phyloP scores from a whole-genome alignment of 1,140 invertebrate genomes.

The Calosoma granatense region DNA sequence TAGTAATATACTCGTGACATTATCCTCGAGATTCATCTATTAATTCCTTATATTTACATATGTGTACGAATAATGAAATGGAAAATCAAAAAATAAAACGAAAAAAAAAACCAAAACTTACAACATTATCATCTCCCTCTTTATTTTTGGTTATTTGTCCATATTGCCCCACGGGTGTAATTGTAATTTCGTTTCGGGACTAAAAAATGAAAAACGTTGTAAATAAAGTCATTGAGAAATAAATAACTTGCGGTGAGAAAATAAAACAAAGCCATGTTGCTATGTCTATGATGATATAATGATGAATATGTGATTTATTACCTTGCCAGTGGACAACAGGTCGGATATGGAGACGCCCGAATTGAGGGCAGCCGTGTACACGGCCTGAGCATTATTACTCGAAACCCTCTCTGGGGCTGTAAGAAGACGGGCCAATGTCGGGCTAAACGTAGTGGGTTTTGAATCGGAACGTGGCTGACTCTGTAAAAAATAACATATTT shows the following conservation, averaged over 20 bases:
- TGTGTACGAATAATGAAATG: too few species aligned
- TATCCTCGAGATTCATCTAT: too few species aligned
- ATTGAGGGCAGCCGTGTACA: conserved; percentile 26
- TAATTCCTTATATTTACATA: too few species aligned
- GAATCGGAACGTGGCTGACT: conserved; percentile 34
- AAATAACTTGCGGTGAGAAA: conserved; percentile 12
- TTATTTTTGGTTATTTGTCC: not conserved
- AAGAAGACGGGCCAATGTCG: conserved; percentile 64
- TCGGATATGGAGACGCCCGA: conserved; percentile 43
- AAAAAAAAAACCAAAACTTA: conserved; percentile 11
- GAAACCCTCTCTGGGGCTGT: conserved; percentile 52
- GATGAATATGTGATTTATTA: conserved; percentile 24
- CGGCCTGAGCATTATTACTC: conserved; percentile 15
- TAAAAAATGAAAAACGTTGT: conserved; percentile 18
- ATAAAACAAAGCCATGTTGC: conserved; percentile 7
- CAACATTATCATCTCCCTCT: not conserved
- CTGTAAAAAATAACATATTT: conserved; percentile 17
- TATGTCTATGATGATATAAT: conserved; percentile 7
- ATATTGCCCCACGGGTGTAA: conserved; percentile 38
- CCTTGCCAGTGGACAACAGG: conserved; percentile 52
- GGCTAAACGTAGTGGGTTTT: conserved; percentile 53
- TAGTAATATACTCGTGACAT: too few species aligned
- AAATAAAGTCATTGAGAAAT: conserved; percentile 12
- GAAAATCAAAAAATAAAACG: conserved; percentile 2
- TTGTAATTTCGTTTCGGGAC: conserved; percentile 42